Evolutionary conservation across 2,888 invertebrate species (phyloP), one percentile per base, ranked within the genome.

Genomic region (Scaptomyza tumidula): DNA sequence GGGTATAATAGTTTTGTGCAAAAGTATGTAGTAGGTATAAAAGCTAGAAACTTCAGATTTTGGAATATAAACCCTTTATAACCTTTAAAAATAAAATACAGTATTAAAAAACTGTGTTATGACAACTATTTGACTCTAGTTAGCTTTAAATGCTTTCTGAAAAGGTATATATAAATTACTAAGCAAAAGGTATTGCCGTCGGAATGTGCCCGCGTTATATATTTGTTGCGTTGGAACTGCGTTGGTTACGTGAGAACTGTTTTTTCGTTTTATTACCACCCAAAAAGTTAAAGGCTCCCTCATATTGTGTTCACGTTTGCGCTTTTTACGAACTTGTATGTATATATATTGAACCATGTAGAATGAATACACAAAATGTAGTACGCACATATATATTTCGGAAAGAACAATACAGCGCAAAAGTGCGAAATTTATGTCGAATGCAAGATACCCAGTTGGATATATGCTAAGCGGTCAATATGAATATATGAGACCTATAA

Each of bases 241-340:
- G n/a, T 4, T 37, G 37, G 6, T n/a, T n/a, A 39, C 7, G 14
- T 5, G 7, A 39, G 39, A 39, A 14, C 9, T 2, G 39, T 14
- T 39, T 39, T 39, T 14, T 2, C 37, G n/a, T 37, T 37, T 39
- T 39, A 9, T 39, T 14, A 39, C 14, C 39, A 39, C 39, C 39
- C 39, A 14, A 14, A 39, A 3, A 39, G 37, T 24, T 24, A 2
- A 24, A 11, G 37, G 37, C 37, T 14, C 3, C n/a, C 14, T 3
- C 9, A 27, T 43, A 33, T 52, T 37, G 41, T 11, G 53, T 50
- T 37, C 24, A 57, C 70, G 71, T 63, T 58, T 70, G 63, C 71
- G 71, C 67, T 53, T 44, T 14, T 13, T 43, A 31, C 13, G 13
- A 2, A 33, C 16, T 6, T 33, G 3, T 24, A 44, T 44, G 6